Evolutionary conservation across 2,113 vertebrate genomes (phyloP), one percentile per base, ranked within the genome.

Genomic region (Amphiprion percula): DNA sequence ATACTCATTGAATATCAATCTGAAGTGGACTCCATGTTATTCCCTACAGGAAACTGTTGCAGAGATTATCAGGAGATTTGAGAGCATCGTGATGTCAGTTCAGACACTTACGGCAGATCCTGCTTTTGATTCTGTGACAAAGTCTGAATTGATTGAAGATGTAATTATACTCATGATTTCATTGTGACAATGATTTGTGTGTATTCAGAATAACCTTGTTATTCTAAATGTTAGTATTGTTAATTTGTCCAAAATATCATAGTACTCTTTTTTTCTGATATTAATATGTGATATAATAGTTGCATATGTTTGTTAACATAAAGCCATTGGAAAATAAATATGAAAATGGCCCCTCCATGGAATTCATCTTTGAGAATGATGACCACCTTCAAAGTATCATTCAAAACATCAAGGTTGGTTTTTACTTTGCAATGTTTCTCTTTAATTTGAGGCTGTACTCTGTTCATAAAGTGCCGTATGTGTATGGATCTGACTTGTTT

Each of bases 291-390:
- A 59, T 41, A 21, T 67, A 10, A 14, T 67, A 10, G 50, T 26
- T 39, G 16, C 44, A 4, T 61, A 14, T 58, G 5, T 72, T 65
- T 84, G 6, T 69, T 52, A 52, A 15, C 17, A 15, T 44, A 44
- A 9, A 91, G 90, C 21, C 84, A 16, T 81, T 93, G 61, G 89
- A 94, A 84, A 92, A 94, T 79, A 91, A 74, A 16, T 95, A 93
- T 82, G 83, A 92, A 15, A 80, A 90, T 10, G 95, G 93, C 7
- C 95, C 95, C 21, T 94, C 87, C 80, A 83, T 97, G 69, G 70
- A 93, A 66, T 69, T 79, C 12, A 91, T 96, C 62, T 85, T 97
- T 55, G 91, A 95, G 10, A 93, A 95, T 65, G 97, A 97, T 83
- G 90, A 64, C 15, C 73, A 95, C 77, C 90, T 96, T 47, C 93